Base-by-base conservation (phyloP, 2,888 invertebrate species). In the Metopia argyrocephala region DNA sequence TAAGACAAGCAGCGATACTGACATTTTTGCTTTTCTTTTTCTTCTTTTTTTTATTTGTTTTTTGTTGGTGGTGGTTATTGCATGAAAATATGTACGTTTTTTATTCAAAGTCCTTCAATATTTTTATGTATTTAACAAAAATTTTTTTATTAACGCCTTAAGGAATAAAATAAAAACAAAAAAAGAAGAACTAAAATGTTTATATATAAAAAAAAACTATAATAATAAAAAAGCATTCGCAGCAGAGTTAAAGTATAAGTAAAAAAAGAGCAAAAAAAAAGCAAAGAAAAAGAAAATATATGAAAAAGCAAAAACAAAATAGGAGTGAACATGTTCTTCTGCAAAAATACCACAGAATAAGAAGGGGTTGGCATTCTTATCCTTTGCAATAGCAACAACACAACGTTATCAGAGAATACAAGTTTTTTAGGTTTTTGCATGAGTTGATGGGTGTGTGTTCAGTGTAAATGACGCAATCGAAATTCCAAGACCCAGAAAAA, bases 381-480 rank as follows among this genome's bases (percentile, higher is more conserved):
- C 48, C 31, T 57, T 57, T 48, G 61, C 45, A n/a, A n/a, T 31
- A 31, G 12, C 31, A n/a, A 56, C 4, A 50, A 18, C 23, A 54
- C 23, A 25, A 31, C 31, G 23, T 23, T 15, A 45, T 15, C 12
- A 64, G 20, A 50, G 5, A 50, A 15, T 48, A 20, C 7, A 38
- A 38, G 38, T 12, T 5, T 7, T 57, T 57, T 31, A 38, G 54
- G 15, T n/a, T n/a, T 59, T 4, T 21, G 50, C 28, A 62, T 50
- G 38, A 50, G 38, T n/a, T n/a, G 31, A 4, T 21, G 50, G 21
- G 57, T 50, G 38, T 38, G 38, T 27, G 57, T 52, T 57, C 12
- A 38, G 68, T 73, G 73, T 73, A 69, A 76, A 74, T 76, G 80
- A 81, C 68, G 76, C 69, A 76, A 69, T 59, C 68, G 62, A 69